Base-by-base conservation (phyloP, 2,113 vertebrate species). In the Baryphthengus martii region DNA sequence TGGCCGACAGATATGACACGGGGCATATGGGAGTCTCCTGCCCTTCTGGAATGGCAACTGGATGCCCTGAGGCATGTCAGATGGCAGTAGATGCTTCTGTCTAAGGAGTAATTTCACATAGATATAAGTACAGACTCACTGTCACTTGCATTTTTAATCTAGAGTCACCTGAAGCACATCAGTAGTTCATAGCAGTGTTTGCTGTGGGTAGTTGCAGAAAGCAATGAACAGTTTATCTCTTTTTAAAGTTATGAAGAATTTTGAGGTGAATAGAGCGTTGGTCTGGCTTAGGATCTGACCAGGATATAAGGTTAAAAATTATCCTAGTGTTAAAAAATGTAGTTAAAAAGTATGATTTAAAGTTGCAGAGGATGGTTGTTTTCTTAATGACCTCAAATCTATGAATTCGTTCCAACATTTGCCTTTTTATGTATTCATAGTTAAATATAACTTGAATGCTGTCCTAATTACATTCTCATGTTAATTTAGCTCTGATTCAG, bases 391-490 rank as follows among this genome's bases (percentile, higher is more conserved):
- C 73, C 88, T 94, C 66, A 79, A 80, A 92, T 81, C 42, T 49
- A 70, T 82, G 33, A 90, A 94, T 92, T 93, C 47, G 42, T 90
- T 93, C 74, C 68, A 93, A 42, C 83, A 70, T 87, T 94, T 96
- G 91, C 52, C 37, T 94, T 90, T 95, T 94, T 90, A 95, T 92
- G 45, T 93, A 96, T 95, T 95, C 95, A 95, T 85, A 82, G 90
- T 90, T 96, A 96, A 95, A 97, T 96, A 94, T 93, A 96, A 83
- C 94, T 97, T 96, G 88, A 96, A 92, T 94, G 52, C 94, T 96
- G 92, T 85, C 80, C 92, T 96, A 96, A 96, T 95, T 96, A 92
- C 95, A 95, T 95, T 97, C 96, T 96, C 80, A 94, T 95, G 95
- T 97, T 97, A 94, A 96, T 96, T 95, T 92, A 90, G 79, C 39